Evolutionary conservation across 2,113 vertebrate genomes (phyloP).

Genomic region (Epinephelus fuscoguttatus): DNA sequence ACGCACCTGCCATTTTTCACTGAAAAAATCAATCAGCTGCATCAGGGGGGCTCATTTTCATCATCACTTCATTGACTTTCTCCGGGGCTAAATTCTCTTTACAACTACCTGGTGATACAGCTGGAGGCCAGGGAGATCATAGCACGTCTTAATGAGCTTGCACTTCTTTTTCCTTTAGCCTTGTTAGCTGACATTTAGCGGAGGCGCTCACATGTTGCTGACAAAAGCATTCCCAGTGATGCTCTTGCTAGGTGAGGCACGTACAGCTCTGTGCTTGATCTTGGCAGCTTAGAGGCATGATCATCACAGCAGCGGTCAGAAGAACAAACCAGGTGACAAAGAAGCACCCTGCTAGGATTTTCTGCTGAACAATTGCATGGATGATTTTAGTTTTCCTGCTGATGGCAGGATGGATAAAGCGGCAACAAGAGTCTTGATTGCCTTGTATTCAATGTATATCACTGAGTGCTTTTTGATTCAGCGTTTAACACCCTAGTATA

Average conservation of each 20-base stretch:
- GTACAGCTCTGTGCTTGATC: conserved; percentile 59
- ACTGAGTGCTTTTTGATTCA: neutral
- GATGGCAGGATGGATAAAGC: neutral
- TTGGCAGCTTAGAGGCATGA: conserved; percentile 45
- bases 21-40: conserved; percentile 81
- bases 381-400: conserved; percentile 20
- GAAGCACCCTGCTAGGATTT: conserved; percentile 24
- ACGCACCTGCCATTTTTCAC: conserved; percentile 76
- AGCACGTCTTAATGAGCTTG: conserved; percentile 72
- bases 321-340: conserved; percentile 46
- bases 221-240: conserved; percentile 64
- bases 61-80: conserved; percentile 84
- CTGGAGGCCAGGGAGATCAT: conserved; percentile 67
- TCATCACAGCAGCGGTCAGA: conserved; percentile 60
- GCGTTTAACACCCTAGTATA: neutral
- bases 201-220: conserved; percentile 68
- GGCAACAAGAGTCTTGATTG: neutral
- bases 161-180: conserved; percentile 60
- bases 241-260: conserved; percentile 15
- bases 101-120: conserved; percentile 69
- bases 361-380: conserved; percentile 44
- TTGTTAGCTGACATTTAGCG: conserved; percentile 74
- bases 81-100: conserved; percentile 74
- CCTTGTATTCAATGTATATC: neutral
- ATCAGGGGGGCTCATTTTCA: conserved; percentile 80